Evolutionary conservation across 2,888 invertebrate species (phyloP), one percentile per base, ranked within the genome.

Genomic region (Dexiosoma caninum): DNA sequence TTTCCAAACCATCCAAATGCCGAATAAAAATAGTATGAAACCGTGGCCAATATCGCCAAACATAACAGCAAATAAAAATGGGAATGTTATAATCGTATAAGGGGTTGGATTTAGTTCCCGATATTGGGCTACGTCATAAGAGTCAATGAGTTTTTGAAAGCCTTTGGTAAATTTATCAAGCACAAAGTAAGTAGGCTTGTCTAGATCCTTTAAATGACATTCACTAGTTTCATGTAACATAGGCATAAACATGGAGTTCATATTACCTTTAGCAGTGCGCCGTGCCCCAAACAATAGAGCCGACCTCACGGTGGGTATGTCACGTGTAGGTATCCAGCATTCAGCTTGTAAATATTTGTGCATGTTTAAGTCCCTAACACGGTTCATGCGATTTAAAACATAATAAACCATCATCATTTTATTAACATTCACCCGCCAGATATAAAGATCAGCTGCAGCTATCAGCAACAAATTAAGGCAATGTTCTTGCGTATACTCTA

Each of bases 21-120:
- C 97, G 87, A 97, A 97, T 3, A 94, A 66, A 0, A 94, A 91
- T 93, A 98, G 93, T 83, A 98, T 93, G 2, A 94, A 49, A 2
- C 97, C 98, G 90, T 98, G 98, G 3, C 98, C 98, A 84, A 94
- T 91, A 89, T 98, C 98, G 14, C 98, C 98, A 90, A 98, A 98
- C 98, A 98, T 98, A 84, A 98, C 94, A 37, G 96, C 96, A 91
- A 98, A 98, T 23, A 98, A 91, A 92, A 98, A 98, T 9, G 98
- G 98, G 92, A 98, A 98, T 66, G 98, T 95, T 85, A 96, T 93
- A 83, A 96, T 94, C n/a, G 96, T 95, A 90, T 95, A 97, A 0
- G 95, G 92, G 9, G 96, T 96, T 85, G 97, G 97, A 91, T 97
- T 98, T 78, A 96, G 94, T 91, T 98, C 98, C 82, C 96, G 92